phyloP scores from a whole-genome alignment of 2,797 vertebrate genomes.

The Gallirallus australis region DNA sequence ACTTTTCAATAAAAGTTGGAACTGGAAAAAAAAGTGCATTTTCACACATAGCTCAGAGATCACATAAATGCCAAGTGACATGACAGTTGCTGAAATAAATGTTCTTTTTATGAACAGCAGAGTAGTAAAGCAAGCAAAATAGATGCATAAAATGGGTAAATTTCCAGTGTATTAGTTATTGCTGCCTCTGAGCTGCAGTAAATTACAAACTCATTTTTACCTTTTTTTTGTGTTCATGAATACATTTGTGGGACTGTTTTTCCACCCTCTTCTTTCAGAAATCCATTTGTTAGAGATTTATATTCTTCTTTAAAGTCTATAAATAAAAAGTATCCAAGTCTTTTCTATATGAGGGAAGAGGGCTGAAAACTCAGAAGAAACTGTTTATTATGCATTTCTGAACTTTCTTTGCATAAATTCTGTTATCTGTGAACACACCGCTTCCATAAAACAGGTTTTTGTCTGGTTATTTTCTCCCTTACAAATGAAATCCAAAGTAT shows the following conservation, averaged over 20 bases:
- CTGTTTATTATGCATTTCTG: constrained; percentile 54
- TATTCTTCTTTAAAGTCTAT: constrained; percentile 66
- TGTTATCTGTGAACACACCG: not conserved
- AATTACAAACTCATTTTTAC: constrained; percentile 77
- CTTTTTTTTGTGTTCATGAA: constrained; percentile 70
- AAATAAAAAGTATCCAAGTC: constrained; percentile 59
- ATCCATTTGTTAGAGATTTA: constrained; percentile 72
- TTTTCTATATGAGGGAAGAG: not conserved
- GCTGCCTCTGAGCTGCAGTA: constrained; percentile 72
- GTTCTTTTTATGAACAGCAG: constrained; percentile 78
- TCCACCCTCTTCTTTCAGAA: constrained; percentile 58
- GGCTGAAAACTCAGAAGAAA: constrained; percentile 41
- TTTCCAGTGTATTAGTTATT: constrained; percentile 80
- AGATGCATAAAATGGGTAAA: constrained; percentile 81
- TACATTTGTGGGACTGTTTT: constrained; percentile 64
- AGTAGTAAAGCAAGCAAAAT: constrained; percentile 80
- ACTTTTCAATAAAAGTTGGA: constrained; percentile 75
- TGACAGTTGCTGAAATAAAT: constrained; percentile 80
- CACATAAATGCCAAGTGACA: constrained; percentile 78
- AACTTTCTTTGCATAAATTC: constrained; percentile 48
- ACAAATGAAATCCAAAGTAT: constrained; percentile 35
- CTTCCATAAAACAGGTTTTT: constrained; percentile 39
- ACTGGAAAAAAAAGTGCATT: constrained; percentile 65
- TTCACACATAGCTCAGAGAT: constrained; percentile 76
- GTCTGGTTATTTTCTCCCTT: constrained; percentile 16